Evolutionary conservation across 2,113 vertebrate species (phyloP).

Genomic region (Ondatra zibethicus): DNA sequence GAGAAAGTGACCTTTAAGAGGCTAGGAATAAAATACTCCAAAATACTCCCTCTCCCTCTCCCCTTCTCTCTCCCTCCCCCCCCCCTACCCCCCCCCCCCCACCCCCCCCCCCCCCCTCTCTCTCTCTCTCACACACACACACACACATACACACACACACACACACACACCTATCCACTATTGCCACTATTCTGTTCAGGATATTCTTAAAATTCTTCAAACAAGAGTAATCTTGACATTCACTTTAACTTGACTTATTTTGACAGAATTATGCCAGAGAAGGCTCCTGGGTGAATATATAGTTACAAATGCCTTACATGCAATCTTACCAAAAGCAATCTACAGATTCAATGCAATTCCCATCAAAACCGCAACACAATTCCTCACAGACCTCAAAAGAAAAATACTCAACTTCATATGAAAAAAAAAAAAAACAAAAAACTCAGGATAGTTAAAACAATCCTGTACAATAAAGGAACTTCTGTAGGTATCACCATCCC

Average conservation of each 20-base stretch:
- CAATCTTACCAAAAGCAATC: too few relatives aligned
- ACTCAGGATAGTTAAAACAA: too few relatives aligned
- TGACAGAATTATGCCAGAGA: background rate
- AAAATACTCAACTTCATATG: too few relatives aligned
- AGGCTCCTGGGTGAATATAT: background rate
- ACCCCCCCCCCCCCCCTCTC: too few relatives aligned
- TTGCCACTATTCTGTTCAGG: background rate
- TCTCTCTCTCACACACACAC: background rate
- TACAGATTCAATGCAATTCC: too few relatives aligned
- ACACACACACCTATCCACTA: background rate
- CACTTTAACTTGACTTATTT: conserved; percentile 24
- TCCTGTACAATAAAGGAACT: too few relatives aligned
- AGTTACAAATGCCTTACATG: background rate
- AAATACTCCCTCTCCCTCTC: background rate
- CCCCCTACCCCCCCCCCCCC: too few relatives aligned
- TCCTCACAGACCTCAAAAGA: too few relatives aligned
- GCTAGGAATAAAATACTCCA: background rate
- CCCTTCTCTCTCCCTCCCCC: too few relatives aligned
- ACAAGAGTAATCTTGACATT: background rate
- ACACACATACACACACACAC: background rate
- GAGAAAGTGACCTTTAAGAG: background rate
- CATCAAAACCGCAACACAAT: too few relatives aligned
- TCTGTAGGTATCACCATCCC: too few relatives aligned
- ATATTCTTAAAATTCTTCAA: conserved; percentile 21
- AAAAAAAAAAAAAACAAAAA: too few relatives aligned